phyloP scores from a whole-genome alignment of 2,113 vertebrate species.

The Lutjanus erythropterus region DNA sequence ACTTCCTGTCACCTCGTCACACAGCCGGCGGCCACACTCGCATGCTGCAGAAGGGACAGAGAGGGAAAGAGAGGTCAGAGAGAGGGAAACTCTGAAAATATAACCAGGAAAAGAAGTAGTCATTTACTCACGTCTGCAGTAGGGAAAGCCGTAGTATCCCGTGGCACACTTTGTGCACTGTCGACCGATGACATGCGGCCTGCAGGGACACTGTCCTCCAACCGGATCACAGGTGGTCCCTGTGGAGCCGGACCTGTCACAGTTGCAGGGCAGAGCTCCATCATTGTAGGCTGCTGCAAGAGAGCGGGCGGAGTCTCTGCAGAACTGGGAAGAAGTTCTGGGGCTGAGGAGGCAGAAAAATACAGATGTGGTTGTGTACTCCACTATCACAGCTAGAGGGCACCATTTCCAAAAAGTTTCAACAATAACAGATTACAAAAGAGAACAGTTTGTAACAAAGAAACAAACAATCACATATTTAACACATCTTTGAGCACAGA shows the following conservation, averaged over 20 bases:
- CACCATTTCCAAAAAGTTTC: conserved; percentile 45
- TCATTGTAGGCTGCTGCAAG: conserved; percentile 90
- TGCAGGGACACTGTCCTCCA: conserved; percentile 93
- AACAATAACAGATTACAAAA: not conserved
- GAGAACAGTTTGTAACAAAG: not conserved
- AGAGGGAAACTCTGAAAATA: not conserved
- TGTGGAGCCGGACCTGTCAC: conserved; percentile 84
- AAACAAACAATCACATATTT: too few species aligned
- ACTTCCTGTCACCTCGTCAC: conserved; percentile 89
- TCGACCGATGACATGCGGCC: conserved; percentile 87
- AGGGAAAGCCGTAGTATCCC: conserved; percentile 92
- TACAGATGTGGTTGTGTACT: not conserved
- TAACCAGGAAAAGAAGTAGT: not conserved
- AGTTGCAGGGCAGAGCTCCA: conserved; percentile 90
- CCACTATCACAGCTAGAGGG: conserved; percentile 57
- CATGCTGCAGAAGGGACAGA: conserved; percentile 83
- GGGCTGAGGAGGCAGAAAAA: conserved; percentile 79
- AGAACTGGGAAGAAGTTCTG: conserved; percentile 86
- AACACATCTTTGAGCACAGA: too few species aligned
- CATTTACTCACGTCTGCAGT: conserved; percentile 90
- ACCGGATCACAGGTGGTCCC: conserved; percentile 82
- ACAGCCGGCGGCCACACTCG: conserved; percentile 88
- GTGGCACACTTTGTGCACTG: conserved; percentile 90
- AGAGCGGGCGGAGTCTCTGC: conserved; percentile 87
- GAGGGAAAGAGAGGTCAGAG: not conserved